These are phyloP conservation scores for Rhinoderma darwinii DNA, from an alignment of 2,113 vertebrate genomes.

Conservation along the genomic window DNA sequence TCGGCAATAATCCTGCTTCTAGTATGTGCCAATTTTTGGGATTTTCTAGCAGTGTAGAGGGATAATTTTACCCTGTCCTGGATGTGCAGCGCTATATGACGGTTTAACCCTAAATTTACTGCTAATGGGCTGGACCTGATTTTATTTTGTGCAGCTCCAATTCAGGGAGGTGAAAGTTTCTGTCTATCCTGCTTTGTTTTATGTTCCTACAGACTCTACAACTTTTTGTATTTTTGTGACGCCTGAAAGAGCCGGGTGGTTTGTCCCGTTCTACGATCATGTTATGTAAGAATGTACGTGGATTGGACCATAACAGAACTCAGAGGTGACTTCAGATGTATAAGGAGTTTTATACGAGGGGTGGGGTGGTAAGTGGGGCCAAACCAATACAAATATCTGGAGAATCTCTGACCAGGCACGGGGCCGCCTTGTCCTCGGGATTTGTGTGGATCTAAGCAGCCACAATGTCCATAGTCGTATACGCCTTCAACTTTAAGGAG, in stretches of 20 bases:
- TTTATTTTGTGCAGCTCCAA: neutral
- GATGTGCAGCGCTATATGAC: neutral
- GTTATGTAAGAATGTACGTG: neutral
- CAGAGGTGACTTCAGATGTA: neutral
- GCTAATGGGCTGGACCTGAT: slow-evolving; percentile 28
- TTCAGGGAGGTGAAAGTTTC: neutral
- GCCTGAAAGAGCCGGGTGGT: neutral
- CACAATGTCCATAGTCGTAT: too few species aligned
- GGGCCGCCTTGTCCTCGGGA: neutral
- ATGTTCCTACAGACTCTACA: neutral
- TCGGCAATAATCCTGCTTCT: neutral
- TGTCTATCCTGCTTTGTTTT: neutral
- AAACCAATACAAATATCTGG: neutral
- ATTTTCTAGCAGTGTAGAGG: neutral
- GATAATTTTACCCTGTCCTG: neutral
- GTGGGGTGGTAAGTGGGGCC: neutral
- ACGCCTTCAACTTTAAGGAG: too few species aligned
- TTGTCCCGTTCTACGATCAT: neutral
- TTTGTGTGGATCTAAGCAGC: too few species aligned
- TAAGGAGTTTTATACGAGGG: neutral
- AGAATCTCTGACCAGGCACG: neutral
- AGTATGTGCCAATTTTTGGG: neutral
- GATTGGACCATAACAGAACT: neutral
- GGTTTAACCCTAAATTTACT: slow-evolving; percentile 40
- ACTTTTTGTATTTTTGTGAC: neutral